Base-by-base conservation (phyloP, 2,113 vertebrate genomes). In the Diadophis punctatus region DNA sequence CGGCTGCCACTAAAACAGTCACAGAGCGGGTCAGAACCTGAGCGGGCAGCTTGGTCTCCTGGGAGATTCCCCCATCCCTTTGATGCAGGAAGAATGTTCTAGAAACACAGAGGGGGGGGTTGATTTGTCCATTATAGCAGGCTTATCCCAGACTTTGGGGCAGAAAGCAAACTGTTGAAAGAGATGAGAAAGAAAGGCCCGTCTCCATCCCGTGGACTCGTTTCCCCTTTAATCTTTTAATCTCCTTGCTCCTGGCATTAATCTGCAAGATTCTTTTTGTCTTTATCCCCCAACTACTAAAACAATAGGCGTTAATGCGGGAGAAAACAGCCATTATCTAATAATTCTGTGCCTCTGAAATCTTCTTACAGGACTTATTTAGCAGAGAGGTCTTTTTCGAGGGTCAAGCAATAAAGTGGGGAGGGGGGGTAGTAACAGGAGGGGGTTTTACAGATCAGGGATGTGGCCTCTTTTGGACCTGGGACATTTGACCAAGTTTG, bases 211-310 rank as follows among this genome's bases (percentile, higher is more conserved):
- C 30, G 95, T 90, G 91, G 94, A 87, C 95, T 95, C 92, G 86
- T 94, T 94, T 92, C 80, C 53, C 55, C 86, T 91, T 52, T 96
- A 97, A 93, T 95, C 96, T 93, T 94, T 96, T 97, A 97, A 97
- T 97, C 97, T 94, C 95, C 96, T 96, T 96, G 94, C 95, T 96
- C 92, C 94, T 94, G 88, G 88, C 8, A 91, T 95, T 97, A 97
- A 97, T 97, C 97, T 84, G 53, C 49, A 23, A 0, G 1, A 46
- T 89, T 90, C 74, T 48, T 0, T 0, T 39, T 3, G 92, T 25
- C 39, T 63, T 60, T 55, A 93, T 91, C 56, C 49, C 10, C 51
- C 88, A 63, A 93, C 93, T 80, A 90, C 90, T 88, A 91, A 95
- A 88, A 10, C 91, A 53, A 46, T 16, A 4, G 23, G 68, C 1